Evolutionary conservation across 2,797 vertebrate genomes (phyloP), one percentile per base, ranked within the genome.

Genomic region (Mormyrops boulengeri): DNA sequence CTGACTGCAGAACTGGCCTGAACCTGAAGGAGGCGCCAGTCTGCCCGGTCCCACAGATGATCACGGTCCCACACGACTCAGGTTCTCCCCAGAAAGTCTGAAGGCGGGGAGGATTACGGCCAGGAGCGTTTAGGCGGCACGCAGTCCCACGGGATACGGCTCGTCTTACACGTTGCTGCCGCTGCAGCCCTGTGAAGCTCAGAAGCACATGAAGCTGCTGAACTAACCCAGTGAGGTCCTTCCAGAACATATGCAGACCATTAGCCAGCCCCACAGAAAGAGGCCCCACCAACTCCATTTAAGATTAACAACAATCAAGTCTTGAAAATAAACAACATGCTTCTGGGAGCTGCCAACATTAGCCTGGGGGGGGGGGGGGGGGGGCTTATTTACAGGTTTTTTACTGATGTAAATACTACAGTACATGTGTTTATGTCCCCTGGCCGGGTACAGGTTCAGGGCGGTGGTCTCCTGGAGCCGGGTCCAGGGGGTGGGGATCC

Each of bases 401-500:
- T 85, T 22, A 26, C 17, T 19, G 34, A 84, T 19, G 2, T 38
- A 73, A 73, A 34, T 34, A 69, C 26, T 69, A 12, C 22, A 69
- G 30, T 69, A 34, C 34, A 69, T 69, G 2, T 69, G 3, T 34
- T 14, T 80, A 1, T 12, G 50, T 55, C 4, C 84, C 7, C 19
- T 73, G 22, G 12, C 6, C 17, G 44, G n/a, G 66, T 14, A 0
- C 94, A 99, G 98, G 94, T 99, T 99, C n/a, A 97, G 98, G 41
- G 98, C 98, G 0, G 98, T 99, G 90, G 97, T 95, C 0, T 98
- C 98, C 49, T 99, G 98, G 98, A 98, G 96, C 6, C 96, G 98
- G 1, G 97, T 99, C 0, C 97, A 97, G 91, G 96, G 97, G 11
- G 97, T 96, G 0, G 97, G 98, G 14, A 95, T 99, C 82, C 98